Evolutionary conservation across 2,888 invertebrate species (phyloP).

Genomic region (Macropis europaea): DNA sequence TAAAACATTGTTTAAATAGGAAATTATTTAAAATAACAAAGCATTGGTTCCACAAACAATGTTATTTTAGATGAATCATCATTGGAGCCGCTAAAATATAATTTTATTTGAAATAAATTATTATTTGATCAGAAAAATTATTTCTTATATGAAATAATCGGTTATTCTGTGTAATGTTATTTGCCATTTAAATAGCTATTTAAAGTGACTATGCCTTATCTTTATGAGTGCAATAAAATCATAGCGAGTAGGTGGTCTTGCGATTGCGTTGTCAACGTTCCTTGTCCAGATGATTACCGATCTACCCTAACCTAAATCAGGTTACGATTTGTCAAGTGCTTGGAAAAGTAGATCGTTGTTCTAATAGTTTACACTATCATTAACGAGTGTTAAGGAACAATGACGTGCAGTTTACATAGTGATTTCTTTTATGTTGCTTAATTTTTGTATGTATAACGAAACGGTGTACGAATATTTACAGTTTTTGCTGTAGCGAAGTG

Average conservation of each 20-base stretch:
- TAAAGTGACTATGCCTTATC: no score
- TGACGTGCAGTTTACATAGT: slow-evolving; percentile 14
- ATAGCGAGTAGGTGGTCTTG: slow-evolving; percentile 2
- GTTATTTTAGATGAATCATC: no score
- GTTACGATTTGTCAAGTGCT: slow-evolving; percentile 40
- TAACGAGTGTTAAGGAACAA: background rate
- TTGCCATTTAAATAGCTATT: no score
- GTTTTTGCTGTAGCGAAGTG: slow-evolving; percentile 4
- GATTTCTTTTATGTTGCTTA: slow-evolving; percentile 1
- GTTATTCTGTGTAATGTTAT: no score
- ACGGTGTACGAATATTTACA: slow-evolving; percentile 2
- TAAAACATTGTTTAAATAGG: no score
- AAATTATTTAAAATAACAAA: no score
- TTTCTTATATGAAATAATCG: no score
- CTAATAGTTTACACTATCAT: background rate
- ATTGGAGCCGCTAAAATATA: no score
- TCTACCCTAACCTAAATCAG: slow-evolving; percentile 47
- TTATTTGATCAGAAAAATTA: no score
- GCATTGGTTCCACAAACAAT: no score
- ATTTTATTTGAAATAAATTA: no score
- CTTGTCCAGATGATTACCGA: slow-evolving; percentile 42
- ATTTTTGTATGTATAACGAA: background rate
- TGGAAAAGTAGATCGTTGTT: slow-evolving; percentile 4
- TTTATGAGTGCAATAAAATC: background rate
- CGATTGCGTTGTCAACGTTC: slow-evolving; percentile 9